Conservation (phyloP, 2,797 vertebrate genomes). For the Artibeus lituratus region DNA sequence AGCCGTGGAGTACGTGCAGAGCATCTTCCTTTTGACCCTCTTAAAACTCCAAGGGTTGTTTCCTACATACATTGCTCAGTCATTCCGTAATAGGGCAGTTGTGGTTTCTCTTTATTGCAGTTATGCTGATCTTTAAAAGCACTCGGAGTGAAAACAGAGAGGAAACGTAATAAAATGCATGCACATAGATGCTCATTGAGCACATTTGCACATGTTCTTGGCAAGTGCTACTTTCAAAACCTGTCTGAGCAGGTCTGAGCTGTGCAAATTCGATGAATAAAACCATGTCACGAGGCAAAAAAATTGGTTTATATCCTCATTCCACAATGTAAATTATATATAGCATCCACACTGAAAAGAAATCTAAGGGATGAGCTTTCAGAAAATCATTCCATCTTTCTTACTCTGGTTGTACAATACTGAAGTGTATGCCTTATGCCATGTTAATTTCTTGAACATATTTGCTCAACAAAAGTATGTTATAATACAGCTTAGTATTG, state of each 20-base stretch:
- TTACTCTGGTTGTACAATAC: not conserved
- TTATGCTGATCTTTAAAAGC: conserved; percentile 56
- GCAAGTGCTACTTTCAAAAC: conserved; percentile 59
- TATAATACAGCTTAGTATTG: not conserved
- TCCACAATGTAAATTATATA: not conserved
- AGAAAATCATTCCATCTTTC: not conserved
- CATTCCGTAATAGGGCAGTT: conserved; percentile 28
- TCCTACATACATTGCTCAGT: conserved; percentile 55
- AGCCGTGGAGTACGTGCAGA: not conserved
- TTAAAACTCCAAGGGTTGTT: conserved; percentile 63
- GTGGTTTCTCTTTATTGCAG: conserved; percentile 63
- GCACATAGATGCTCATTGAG: not conserved
- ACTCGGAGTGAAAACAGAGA: conserved; percentile 49
- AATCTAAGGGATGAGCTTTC: not conserved
- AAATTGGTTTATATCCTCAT: conserved; percentile 30
- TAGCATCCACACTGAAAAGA: not conserved
- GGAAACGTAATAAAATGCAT: conserved; percentile 23
- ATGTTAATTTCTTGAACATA: not conserved
- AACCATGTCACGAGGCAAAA: conserved; percentile 57
- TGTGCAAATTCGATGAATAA: conserved; percentile 50
- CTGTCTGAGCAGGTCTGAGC: conserved; percentile 46
- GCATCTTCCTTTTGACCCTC: conserved; percentile 53
- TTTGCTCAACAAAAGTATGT: not conserved
- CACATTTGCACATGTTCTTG: conserved; percentile 63
- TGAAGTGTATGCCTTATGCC: not conserved